Percentiles rank a stretch among this genome's conserved stretches.
phyloP scores from a whole-genome alignment of 2,113 vertebrate genomes.

The Panthera tigris region DNA sequence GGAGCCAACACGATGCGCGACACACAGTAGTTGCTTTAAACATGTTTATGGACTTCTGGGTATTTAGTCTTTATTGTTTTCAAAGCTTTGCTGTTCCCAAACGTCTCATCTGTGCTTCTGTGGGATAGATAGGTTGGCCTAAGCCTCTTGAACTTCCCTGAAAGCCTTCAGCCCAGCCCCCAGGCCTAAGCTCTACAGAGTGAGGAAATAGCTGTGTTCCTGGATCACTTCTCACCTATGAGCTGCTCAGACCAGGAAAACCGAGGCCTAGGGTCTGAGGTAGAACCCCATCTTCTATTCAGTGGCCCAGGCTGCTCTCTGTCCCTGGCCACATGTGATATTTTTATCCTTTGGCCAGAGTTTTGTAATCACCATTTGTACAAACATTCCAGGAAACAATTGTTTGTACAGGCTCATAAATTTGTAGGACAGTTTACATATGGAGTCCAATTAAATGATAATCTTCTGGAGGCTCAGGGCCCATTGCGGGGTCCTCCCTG shows the following conservation, averaged over 20 bases:
- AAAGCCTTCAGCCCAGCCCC: not conserved
- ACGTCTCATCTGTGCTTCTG: not conserved
- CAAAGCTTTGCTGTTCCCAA: not conserved
- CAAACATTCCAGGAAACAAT: slow-evolving; percentile 31
- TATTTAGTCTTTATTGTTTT: not conserved
- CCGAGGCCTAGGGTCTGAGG: not conserved
- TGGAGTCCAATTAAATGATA: slow-evolving; percentile 17
- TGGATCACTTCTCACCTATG: not conserved
- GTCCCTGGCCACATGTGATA: not conserved
- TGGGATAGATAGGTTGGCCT: not conserved
- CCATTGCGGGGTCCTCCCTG: not conserved
- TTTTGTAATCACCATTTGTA: slow-evolving; percentile 50
- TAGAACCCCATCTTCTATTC: not conserved
- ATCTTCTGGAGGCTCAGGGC: not conserved
- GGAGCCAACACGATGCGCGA: accelerated
- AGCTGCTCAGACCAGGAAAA: not conserved
- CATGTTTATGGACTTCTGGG: not conserved
- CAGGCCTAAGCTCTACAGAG: not conserved
- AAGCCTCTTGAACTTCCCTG: not conserved
- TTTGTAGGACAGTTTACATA: slow-evolving; percentile 29
- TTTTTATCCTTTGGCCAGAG: slow-evolving; percentile 46
- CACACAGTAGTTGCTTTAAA: not conserved
- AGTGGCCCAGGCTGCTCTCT: not conserved
- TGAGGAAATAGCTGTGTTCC: not conserved
- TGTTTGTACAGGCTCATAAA: slow-evolving; percentile 38